Percentiles rank a stretch among this genome's conserved stretches.
Evolutionary conservation across 2,113 vertebrate genomes (phyloP).

Genomic region (Passer montanus): DNA sequence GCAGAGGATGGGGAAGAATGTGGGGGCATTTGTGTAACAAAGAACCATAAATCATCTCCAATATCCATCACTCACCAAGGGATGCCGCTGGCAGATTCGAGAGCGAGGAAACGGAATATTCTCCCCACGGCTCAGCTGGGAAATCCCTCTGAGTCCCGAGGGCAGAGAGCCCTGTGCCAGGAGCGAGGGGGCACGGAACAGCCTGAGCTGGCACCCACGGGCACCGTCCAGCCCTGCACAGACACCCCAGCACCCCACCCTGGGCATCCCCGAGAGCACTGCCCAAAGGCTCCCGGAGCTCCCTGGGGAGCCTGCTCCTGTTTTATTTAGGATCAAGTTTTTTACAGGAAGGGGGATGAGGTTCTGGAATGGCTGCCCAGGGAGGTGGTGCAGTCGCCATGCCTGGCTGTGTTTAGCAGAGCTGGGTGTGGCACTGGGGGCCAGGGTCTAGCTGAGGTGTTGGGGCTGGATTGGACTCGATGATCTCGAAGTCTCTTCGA

Average conservation of each 20-base stretch:
- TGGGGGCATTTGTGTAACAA: constrained; percentile 73
- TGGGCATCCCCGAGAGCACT: rapidly evolving
- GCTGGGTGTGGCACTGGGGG: no score
- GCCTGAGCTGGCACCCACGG: background rate
- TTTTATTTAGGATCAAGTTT: no score
- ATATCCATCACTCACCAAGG: constrained; percentile 40
- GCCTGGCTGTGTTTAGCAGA: no score
- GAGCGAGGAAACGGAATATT: background rate
- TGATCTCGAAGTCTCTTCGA: no score
- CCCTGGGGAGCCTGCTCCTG: background rate
- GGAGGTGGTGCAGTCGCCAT: no score
- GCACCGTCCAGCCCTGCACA: background rate
- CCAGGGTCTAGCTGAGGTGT: no score
- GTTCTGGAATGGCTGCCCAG: no score
- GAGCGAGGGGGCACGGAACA: rapidly evolving
- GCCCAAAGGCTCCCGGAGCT: background rate
- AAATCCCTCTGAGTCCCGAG: background rate
- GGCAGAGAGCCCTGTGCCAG: background rate
- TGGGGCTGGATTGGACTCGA: no score
- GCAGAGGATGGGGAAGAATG: constrained; percentile 49
- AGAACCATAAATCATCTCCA: constrained; percentile 71
- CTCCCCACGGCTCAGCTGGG: background rate
- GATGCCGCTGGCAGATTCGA: constrained; percentile 37
- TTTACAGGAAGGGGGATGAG: no score
- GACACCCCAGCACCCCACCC: background rate